These are phyloP conservation scores for Polymixis lichenea DNA, from an alignment of 2,888 invertebrate species.

Conservation along the genomic window DNA sequence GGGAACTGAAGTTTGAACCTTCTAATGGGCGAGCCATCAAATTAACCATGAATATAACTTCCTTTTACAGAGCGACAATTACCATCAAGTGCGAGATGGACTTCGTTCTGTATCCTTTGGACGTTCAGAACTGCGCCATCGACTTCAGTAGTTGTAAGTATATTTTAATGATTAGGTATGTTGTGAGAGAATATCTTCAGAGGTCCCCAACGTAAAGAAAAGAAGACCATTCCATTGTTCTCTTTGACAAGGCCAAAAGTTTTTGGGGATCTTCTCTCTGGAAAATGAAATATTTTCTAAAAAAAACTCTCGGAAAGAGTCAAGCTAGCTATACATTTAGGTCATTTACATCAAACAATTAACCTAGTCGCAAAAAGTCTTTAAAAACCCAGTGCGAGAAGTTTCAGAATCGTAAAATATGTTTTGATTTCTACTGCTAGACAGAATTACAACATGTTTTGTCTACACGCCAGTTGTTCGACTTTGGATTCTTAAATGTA, in stretches of 20 bases:
- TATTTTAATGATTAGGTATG: background rate
- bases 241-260: background rate
- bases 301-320: background rate
- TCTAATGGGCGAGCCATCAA: background rate
- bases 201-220: background rate
- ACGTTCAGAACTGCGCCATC: conserved; percentile 92
- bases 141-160: conserved; percentile 92
- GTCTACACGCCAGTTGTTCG: conserved; percentile 67
- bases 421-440: conserved; percentile 56
- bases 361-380: conserved; percentile 36
- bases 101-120: conserved; percentile 91
- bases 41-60: conserved; percentile 30
- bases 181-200: background rate
- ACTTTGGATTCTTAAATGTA: conserved; percentile 58
- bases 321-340: conserved; percentile 1
- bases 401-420: conserved; percentile 53
- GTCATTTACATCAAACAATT: conserved; percentile 41
- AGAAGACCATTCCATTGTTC: background rate
- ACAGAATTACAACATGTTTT: conserved; percentile 66
- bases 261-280: background rate
- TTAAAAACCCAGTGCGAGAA: conserved; percentile 37
- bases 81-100: conserved; percentile 93
- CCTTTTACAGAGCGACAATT: conserved; percentile 90
- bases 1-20: background rate
- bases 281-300: background rate